Base-by-base conservation (phyloP, 2,797 vertebrate genomes). In the Apogon hyalosoma region DNA sequence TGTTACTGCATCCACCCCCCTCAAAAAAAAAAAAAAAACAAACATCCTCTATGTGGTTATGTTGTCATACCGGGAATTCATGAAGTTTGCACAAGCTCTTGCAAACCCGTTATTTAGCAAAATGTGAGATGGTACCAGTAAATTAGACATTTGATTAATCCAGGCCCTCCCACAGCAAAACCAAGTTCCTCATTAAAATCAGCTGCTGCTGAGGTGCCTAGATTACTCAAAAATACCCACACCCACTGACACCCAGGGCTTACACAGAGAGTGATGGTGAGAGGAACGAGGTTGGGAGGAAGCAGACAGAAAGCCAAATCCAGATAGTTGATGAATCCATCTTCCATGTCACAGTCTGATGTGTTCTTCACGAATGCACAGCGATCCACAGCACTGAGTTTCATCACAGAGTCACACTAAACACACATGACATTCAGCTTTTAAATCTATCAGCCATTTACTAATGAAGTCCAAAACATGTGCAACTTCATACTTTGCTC, bases 281-380 rank as follows among this genome's bases (percentile, higher is more conserved):
- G 91, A 2, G 96, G 95, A 7, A 96, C 93, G 57, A 98, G 94
- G 52, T 56, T 24, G 0, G 90, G 69, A 0, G 93, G 83, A 21
- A 98, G 96, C 62, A 89, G 39, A 47, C 98, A 99, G 90, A 98
- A 97, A 41, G 93, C 91, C 59, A 95, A 82, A 0, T 70, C 6
- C 0, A 97, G 92, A 89, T 99, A 98, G 90, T 94, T 84, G 59
- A 99, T 88, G 88, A 96, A 98, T 48, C 97, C 95, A 0, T 94
- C 92, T 0, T 91, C 90, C 28, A 89, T 88, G 43, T 0, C 72
- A 87, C 98, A 99, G 92, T 98, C 97, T 0, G 94, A 84, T 0
- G 94, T 98, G 84, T 66, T 92, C 84, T 65, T 91, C 85, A 99
- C 62, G 51, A 99, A 99, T 3, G 38, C 19, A 66, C 97, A 99